Percentiles rank a stretch among this genome's conserved stretches.
Evolutionary conservation across 2,888 invertebrate genomes (phyloP).

Genomic region (Pegoplata infirma): DNA sequence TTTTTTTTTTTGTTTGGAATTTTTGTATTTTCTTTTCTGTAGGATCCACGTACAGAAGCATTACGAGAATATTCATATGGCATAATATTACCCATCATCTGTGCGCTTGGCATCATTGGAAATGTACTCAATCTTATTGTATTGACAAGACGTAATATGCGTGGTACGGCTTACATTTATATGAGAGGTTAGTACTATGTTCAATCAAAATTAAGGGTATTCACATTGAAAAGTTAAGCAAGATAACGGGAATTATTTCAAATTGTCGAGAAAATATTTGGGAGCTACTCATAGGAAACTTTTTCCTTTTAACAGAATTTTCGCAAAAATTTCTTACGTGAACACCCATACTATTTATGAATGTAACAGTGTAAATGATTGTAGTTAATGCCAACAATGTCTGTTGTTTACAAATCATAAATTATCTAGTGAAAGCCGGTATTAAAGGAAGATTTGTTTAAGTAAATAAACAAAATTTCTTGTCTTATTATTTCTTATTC

Average conservation of each 20-base stretch:
- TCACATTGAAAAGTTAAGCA: too few relatives aligned
- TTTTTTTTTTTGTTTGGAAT: neutral
- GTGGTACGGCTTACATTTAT: slow-evolving; percentile 89
- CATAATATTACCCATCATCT: slow-evolving; percentile 84
- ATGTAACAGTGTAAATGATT: neutral
- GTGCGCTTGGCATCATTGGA: slow-evolving; percentile 86
- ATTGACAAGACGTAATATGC: slow-evolving; percentile 86
- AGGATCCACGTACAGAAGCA: slow-evolving; percentile 82
- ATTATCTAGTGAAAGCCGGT: slow-evolving; percentile 15
- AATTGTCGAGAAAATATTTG: too few relatives aligned
- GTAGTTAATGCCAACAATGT: neutral
- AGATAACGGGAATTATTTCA: too few relatives aligned
- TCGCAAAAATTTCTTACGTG: too few relatives aligned
- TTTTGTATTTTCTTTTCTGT: neutral
- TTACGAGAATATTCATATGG: slow-evolving; percentile 83
- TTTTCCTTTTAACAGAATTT: too few relatives aligned
- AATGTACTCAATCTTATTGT: slow-evolving; percentile 89
- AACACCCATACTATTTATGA: too few relatives aligned
- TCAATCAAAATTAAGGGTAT: too few relatives aligned
- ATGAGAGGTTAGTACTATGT: slow-evolving; percentile 83
- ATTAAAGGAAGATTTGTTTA: slow-evolving; percentile 18
- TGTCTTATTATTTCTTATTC: neutral
- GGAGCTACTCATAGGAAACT: too few relatives aligned
- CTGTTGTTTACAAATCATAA: slow-evolving; percentile 16
- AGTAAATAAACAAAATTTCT: slow-evolving; percentile 6